Evolutionary conservation across 1,140 invertebrate genomes (phyloP), one percentile per base, ranked within the genome.

Genomic region (Drosophila ohnishii): DNA sequence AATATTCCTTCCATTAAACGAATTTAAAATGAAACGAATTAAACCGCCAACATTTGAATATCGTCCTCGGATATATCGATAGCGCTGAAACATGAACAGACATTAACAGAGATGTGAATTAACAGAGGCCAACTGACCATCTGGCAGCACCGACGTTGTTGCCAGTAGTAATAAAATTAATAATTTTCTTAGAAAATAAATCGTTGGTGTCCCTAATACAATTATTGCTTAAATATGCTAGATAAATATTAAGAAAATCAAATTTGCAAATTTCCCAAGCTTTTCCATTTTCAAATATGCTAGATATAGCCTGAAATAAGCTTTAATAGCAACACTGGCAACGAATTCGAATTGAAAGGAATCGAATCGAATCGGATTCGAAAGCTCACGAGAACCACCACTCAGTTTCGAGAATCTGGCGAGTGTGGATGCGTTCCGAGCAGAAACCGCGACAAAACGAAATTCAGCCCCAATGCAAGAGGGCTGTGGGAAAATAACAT

Each of bases 331-430:
- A 28, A 28, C 25, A 28, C 25, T 28, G 25, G 16, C 40, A 19
- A 42, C 25, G 25, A 42, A 48, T 48, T 47, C 9, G 25, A 35
- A 34, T n/a, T 37, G 50, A 32, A 51, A 60, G 56, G 22, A 45
- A 11, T 0, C 1, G 16, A 32, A 51, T 37, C 1, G 16, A 32
- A 51, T 37, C 32, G 32, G 28, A 7, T 65, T 65, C 62, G 44
- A 66, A 66, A 48, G 42, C 32, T 16, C 42, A 32, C 40, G 47
- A 59, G n/a, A 60, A 48, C 25, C 34, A 35, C 45, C 59, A 57
- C 60, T 83, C 62, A 87, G 84, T 86, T 66, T 79, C 84, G 83
- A 80, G 83, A 87, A 74, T 63, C 71, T 77, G 76, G 61, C 84
- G 63, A 88, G 80, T 77, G 80, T 80, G 76, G 83, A 74, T 83